phyloP scores from a whole-genome alignment of 2,888 invertebrate species.

The Sialis lutaria region DNA sequence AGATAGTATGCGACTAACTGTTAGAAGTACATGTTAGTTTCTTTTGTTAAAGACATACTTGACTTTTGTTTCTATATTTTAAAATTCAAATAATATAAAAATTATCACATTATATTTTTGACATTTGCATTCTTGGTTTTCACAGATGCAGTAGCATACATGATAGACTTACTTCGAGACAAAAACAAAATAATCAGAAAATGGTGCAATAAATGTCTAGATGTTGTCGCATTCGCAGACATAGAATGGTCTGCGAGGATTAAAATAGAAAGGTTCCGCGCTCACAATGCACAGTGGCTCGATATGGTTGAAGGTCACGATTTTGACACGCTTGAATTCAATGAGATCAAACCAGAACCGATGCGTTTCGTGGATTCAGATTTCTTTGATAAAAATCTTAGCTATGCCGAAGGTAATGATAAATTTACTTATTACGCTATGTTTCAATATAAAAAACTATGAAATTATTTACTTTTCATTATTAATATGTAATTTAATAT shows the following conservation, averaged over 20 bases:
- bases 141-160: slow-evolving; percentile 82
- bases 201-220: slow-evolving; percentile 88
- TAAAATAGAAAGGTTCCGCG: slow-evolving; percentile 88
- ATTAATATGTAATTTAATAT: too few species aligned
- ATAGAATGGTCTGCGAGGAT: slow-evolving; percentile 88
- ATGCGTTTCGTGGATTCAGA: not conserved
- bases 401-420: not conserved
- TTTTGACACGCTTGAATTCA: slow-evolving; percentile 24
- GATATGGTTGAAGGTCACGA: slow-evolving; percentile 77
- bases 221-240: slow-evolving; percentile 84
- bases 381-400: not conserved
- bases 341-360: slow-evolving; percentile 43
- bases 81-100: slow-evolving; percentile 1
- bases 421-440: not conserved
- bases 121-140: too few species aligned
- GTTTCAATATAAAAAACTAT: too few species aligned
- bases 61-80: slow-evolving; percentile 16
- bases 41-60: too few species aligned
- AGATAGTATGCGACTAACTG: too few species aligned
- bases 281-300: slow-evolving; percentile 96
- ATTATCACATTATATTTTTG: slow-evolving; percentile 2
- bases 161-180: slow-evolving; percentile 95
- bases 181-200: slow-evolving; percentile 86
- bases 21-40: too few species aligned
- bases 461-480: too few species aligned